These are phyloP conservation scores for Drosophila siamana DNA, from an alignment of 2,888 invertebrate species.

Conservation along the genomic window DNA sequence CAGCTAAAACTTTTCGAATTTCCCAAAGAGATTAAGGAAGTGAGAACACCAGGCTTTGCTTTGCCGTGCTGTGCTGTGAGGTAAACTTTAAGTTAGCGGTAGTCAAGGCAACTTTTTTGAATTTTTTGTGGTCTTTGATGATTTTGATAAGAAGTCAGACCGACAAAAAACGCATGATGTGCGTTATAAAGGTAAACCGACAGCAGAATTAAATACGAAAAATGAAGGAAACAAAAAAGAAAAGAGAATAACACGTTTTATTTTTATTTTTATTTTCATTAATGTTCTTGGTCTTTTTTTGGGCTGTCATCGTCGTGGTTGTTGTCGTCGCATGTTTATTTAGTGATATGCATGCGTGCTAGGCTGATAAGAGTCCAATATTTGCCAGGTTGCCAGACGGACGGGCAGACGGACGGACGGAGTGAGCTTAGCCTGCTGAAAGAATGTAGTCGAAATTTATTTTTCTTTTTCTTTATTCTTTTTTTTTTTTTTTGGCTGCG, in stretches of 20 bases:
- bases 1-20: not conserved
- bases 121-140: conserved; percentile 37
- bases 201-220: conserved; percentile 31
- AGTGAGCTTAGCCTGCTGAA: conserved; percentile 43
- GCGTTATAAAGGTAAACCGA: conserved; percentile 51
- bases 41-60: conserved; percentile 1
- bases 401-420: not conserved
- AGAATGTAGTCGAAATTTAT: conserved; percentile 54
- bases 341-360: conserved; percentile 65
- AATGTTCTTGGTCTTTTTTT: conserved; percentile 22
- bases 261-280: conserved; percentile 20
- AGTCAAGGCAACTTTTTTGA: conserved; percentile 35
- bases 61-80: too few species aligned
- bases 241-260: conserved; percentile 35
- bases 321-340: conserved; percentile 44
- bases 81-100: conserved; percentile 5
- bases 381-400: conserved; percentile 50
- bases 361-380: conserved; percentile 65
- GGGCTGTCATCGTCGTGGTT: conserved; percentile 36
- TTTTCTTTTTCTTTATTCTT: conserved; percentile 18
- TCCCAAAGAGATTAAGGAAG: not conserved
- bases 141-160: conserved; percentile 52
- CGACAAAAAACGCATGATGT: conserved; percentile 44
- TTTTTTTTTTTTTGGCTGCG: conserved; percentile 54
- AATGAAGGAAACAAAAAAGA: conserved; percentile 31